Conservation (phyloP, 2,797 vertebrate genomes). For the Urocyon cinereoargenteus region DNA sequence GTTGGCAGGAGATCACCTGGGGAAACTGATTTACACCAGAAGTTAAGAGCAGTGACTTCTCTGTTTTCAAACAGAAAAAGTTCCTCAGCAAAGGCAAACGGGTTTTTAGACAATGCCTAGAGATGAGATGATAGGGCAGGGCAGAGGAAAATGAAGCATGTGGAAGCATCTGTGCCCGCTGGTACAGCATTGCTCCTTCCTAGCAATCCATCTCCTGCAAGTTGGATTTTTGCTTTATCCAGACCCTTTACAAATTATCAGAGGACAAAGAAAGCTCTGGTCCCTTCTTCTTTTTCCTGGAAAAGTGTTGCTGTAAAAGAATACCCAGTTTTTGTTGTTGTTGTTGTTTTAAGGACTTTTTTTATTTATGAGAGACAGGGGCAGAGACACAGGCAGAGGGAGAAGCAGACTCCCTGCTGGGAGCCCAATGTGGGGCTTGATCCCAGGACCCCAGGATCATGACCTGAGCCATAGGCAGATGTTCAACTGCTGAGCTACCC, state of each 20-base stretch:
- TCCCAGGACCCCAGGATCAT: no score
- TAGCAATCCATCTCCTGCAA: accelerated
- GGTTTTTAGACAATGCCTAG: neutral
- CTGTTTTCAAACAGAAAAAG: neutral
- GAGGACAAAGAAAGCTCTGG: neutral
- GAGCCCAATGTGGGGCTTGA: no score
- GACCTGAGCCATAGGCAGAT: no score
- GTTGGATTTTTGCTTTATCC: slow-evolving; percentile 1
- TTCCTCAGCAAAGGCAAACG: neutral
- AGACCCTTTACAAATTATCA: slow-evolving; percentile 26
- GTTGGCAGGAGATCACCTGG: neutral
- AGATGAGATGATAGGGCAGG: neutral
- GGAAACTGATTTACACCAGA: neutral
- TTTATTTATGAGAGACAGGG: no score
- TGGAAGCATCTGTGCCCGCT: accelerated
- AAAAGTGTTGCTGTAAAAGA: neutral
- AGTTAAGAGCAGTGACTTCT: neutral
- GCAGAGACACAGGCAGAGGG: no score
- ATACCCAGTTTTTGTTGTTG: neutral
- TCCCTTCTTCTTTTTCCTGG: neutral
- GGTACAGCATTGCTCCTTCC: accelerated
- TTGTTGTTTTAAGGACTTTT: no score
- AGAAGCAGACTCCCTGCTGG: no score
- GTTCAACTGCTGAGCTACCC: no score
- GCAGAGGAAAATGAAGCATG: neutral